Evolutionary conservation across 2,888 invertebrate species (phyloP).

Genomic region (Tromatobia lineatoria): DNA sequence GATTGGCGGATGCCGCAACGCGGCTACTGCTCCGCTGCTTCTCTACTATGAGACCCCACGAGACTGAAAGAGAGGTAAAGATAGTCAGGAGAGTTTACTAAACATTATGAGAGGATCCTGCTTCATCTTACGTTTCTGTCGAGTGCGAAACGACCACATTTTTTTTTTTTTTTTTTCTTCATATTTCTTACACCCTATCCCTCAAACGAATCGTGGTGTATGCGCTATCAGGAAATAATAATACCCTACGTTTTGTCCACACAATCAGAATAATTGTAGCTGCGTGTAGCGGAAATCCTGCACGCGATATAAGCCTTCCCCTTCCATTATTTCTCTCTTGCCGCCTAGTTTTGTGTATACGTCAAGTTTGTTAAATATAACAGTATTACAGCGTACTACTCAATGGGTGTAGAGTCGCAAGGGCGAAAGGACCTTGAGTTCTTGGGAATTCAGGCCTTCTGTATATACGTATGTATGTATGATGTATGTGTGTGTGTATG

Average conservation of each 20-base stretch:
- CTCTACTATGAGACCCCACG: slow-evolving; percentile 19
- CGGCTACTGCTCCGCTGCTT: slow-evolving; percentile 46
- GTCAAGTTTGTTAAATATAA: slow-evolving; percentile 9
- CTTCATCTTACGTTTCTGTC: not conserved
- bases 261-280: slow-evolving; percentile 49
- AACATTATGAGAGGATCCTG: slow-evolving; percentile 12
- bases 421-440: slow-evolving; percentile 30
- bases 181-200: not conserved
- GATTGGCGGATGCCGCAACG: slow-evolving; percentile 76
- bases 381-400: not conserved
- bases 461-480: too few relatives aligned
- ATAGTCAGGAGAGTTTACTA: slow-evolving; percentile 10
- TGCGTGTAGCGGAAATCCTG: slow-evolving; percentile 52
- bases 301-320: slow-evolving; percentile 36
- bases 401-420: not conserved
- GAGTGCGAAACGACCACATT: not conserved
- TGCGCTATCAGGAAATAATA: slow-evolving; percentile 22
- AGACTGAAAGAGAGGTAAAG: slow-evolving; percentile 21
- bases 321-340: not conserved
- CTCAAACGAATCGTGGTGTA: slow-evolving; percentile 2
- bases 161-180: not conserved
- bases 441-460: slow-evolving; percentile 2
- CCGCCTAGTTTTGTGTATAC: not conserved
- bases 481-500: not conserved
- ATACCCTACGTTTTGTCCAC: slow-evolving; percentile 12